Base-by-base conservation (phyloP, 2,888 invertebrate species). In the Macaria notata region DNA sequence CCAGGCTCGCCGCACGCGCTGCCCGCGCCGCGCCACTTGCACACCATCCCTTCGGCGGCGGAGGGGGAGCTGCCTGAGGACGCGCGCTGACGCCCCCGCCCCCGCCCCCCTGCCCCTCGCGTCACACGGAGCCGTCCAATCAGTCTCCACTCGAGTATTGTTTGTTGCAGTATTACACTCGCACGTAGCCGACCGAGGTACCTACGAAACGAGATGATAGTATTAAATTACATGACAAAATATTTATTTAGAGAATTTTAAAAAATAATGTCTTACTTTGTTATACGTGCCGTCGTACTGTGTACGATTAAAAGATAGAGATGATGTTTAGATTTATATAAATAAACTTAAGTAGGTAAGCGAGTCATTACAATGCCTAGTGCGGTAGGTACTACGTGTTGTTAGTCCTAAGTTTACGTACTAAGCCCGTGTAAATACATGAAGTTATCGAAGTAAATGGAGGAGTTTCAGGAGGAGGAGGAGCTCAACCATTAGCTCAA, bases 31-130 rank as follows among this genome's bases (percentile, higher is more conserved):
- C 83, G 84, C 38, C 78, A 65, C 61, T 75, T 86, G 75, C 83
- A 83, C 72, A 86, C 87, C 7, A 86, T 86, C 77, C 87, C 87
- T 46, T 86, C 88, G 62, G 88, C 88, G 53, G 83, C 86, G 49
- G 88, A 86, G 79, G 59, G 84, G 44, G 87, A 86, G 67, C 71
- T 69, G 72, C 77, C 70, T 62, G 85, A 84, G 50, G 82, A 76
- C 59, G 65, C 74, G 61, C 81, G 75, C 72, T 79, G 76, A 74
- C 38, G 62, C 51, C 51, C 46, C 53, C 49, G 43, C 49, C 46
- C 49, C 39, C 46, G 46, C 53, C 61, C 42, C 41, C 9, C n/a
- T 9, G 7, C 49, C 45, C 42, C 33, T 9, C 9, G 19, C 44
- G 46, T 44, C 63, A 39, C 43, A 30, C 6, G 9, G 3, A n/a